Conservation (phyloP, 1,140 invertebrate species). For the Choristoneura fumiferana region DNA sequence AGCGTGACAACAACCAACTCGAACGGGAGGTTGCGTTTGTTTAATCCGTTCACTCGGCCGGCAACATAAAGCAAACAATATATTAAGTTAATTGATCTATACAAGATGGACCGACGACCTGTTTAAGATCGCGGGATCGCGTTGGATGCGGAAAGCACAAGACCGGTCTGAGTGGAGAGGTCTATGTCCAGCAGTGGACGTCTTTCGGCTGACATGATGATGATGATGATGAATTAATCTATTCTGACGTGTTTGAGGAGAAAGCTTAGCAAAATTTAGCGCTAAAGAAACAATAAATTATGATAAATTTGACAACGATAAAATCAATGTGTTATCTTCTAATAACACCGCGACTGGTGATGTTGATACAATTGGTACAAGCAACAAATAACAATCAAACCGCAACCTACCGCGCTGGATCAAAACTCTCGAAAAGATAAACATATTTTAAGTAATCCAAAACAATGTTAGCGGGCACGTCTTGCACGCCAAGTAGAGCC, state of each 20-base stretch:
- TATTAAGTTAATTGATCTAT: slow-evolving; percentile 14
- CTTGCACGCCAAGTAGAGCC: slow-evolving; percentile 45
- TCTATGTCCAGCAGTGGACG: too few species aligned
- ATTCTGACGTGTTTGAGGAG: slow-evolving; percentile 9
- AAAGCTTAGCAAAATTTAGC: neutral
- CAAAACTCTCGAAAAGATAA: slow-evolving; percentile 18
- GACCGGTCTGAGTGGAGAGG: too few species aligned
- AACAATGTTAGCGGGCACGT: slow-evolving; percentile 28
- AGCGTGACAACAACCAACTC: slow-evolving; percentile 35
- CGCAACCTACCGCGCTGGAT: slow-evolving; percentile 7
- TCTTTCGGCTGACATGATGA: too few species aligned
- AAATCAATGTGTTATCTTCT: neutral
- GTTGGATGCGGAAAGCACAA: too few species aligned
- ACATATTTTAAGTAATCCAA: slow-evolving; percentile 21
- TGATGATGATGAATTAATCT: too few species aligned
- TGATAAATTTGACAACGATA: neutral
- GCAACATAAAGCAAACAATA: slow-evolving; percentile 14
- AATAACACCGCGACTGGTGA: neutral
- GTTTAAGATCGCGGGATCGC: too few species aligned
- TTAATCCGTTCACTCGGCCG: slow-evolving; percentile 24
- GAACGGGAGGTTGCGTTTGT: slow-evolving; percentile 19
- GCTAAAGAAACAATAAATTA: neutral
- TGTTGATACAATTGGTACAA: neutral
- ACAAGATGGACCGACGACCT: too few species aligned
- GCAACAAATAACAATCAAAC: neutral